Base-by-base conservation (phyloP, 2,888 invertebrate genomes). In the Polydrusus pterygomalis region DNA sequence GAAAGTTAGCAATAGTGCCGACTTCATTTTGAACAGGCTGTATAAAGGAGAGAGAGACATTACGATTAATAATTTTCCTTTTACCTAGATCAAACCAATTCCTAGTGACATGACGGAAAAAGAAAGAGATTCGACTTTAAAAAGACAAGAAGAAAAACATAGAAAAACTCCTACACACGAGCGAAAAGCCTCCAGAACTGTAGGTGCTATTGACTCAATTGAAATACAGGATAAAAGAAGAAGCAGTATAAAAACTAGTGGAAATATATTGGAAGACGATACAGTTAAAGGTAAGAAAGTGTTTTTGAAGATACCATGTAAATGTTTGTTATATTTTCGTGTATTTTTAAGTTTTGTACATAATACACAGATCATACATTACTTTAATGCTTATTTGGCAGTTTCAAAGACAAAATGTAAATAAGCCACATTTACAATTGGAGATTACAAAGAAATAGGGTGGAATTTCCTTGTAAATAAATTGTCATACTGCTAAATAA, bases 151-250 rank as follows among this genome's bases (percentile, higher is more conserved):
- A 11, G 63, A 63, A 1, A 71, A 63, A 15, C 70, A 49, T 9
- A 69, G 70, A 60, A 80, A 80, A 71, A 83, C 83, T 1, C 83
- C 83, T 0, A 82, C 82, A 7, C 84, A 82, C 72, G 84, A 85
- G 64, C 79, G 84, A 72, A 72, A 75, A 51, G 49, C 73, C 15
- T 80, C 82, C 9, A 78, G 74, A 47, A 75, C 77, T 1, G 70
- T 64, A 64, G 69, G 49, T 10, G 68, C 70, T 13, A 43, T 70
- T 8, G 76, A 75, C 47, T 74, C 76, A 7, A 73, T 79, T 34
- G 79, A 79, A 64, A 65, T 77, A 17, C 77, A 79, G 18, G 79
- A 79, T 15, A 80, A 79, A 64, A 72, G 80, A 34, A 60, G 65
- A 67, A 64, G 51, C 45, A 74, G 75, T 54, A 72, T 77, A 45